A percentile compares a stretch with the other conserved stretches of the same genome.
Conservation (phyloP, 64 coral and sea anemone species). For the Dendronephthya gigantea region DNA sequence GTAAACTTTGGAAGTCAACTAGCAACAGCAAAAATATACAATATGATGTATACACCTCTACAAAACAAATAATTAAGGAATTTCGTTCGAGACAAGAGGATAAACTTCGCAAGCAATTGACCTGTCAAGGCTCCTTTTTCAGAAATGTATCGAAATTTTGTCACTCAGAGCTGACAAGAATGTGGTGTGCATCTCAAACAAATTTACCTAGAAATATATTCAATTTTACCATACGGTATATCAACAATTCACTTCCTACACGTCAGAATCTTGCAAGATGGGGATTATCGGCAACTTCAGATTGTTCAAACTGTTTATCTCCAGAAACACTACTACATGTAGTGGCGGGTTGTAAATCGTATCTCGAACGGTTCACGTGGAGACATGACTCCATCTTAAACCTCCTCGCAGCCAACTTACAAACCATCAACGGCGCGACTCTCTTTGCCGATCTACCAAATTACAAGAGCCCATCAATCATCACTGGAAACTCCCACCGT, state of each 20-base stretch:
- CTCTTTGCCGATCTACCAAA: too few relatives aligned
- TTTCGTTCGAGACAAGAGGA: neutral
- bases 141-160: neutral
- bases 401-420: neutral
- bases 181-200: neutral
- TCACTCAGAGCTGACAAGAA: neutral
- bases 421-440: too few relatives aligned
- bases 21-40: neutral
- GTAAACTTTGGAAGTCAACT: neutral
- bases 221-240: neutral
- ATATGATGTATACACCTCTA: neutral
- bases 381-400: neutral
- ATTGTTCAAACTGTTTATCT: neutral
- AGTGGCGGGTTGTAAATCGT: neutral
- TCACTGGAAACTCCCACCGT: too few relatives aligned
- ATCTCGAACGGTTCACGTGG: neutral
- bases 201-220: conserved; percentile 15
- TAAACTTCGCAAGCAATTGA: neutral
- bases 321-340: neutral
- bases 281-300: neutral
- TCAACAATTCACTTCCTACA: neutral
- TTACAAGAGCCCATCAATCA: too few relatives aligned
- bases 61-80: neutral
- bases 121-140: neutral
- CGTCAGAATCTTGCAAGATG: neutral